phyloP scores from a whole-genome alignment of 1,140 invertebrate species.

The Aphis gossypii region DNA sequence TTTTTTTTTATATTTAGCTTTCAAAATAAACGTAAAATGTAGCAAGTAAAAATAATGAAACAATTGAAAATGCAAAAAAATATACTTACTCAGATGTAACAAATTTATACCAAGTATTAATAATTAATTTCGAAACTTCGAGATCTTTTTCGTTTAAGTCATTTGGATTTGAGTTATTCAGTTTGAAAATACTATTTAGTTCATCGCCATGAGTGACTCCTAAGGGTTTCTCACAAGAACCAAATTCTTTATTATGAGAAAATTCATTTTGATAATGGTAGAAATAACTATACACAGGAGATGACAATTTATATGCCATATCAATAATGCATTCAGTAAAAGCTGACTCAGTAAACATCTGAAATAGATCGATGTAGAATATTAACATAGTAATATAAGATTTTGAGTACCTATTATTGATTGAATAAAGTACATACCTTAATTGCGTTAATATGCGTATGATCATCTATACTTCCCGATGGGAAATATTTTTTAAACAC shows the following conservation, averaged over 20 bases:
- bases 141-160: constrained; percentile 41
- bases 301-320: background rate
- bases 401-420: background rate
- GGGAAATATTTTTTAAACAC: constrained; percentile 15
- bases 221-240: background rate
- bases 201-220: constrained; percentile 60
- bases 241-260: background rate
- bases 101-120: constrained; percentile 59
- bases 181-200: constrained; percentile 59
- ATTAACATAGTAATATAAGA: background rate
- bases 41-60: background rate
- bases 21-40: too few relatives aligned
- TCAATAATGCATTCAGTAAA: background rate
- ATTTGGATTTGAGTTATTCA: background rate
- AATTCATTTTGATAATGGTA: constrained; percentile 44
- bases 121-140: constrained; percentile 46
- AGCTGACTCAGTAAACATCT: background rate
- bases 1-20: too few relatives aligned
- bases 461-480: background rate
- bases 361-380: background rate
- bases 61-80: background rate
- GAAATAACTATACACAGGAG: constrained; percentile 24
- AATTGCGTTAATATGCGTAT: background rate
- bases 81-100: constrained; percentile 54
- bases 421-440: background rate